Evolutionary conservation across 2,888 invertebrate genomes (phyloP).

Genomic region (Odontocerum albicorne): DNA sequence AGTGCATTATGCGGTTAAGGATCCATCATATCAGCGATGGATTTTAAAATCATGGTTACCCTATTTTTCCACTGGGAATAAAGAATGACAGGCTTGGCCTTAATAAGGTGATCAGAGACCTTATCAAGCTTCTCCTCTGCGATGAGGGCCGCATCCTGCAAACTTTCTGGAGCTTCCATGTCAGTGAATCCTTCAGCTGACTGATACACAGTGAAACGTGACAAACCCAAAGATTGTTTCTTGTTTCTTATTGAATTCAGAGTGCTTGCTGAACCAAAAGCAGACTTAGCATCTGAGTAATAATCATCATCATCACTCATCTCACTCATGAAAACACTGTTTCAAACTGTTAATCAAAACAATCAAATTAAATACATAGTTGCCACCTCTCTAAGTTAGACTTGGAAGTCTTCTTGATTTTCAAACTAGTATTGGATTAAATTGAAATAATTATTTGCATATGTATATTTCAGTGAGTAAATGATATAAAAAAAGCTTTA

Average conservation of each 20-base stretch:
- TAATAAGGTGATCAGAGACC: slow-evolving; percentile 51
- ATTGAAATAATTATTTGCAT: no score
- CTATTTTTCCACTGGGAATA: slow-evolving; percentile 64
- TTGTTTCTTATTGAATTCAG: slow-evolving; percentile 16
- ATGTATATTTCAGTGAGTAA: no score
- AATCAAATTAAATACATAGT: no score
- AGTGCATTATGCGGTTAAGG: slow-evolving; percentile 13
- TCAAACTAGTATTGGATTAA: no score
- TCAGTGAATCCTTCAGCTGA: slow-evolving; percentile 56
- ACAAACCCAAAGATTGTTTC: slow-evolving; percentile 47
- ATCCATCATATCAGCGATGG: slow-evolving; percentile 17
- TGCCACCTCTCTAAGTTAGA: no score
- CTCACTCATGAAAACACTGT: no score
- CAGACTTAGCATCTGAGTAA: slow-evolving; percentile 26
- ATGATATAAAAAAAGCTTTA: no score
- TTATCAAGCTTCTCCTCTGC: slow-evolving; percentile 46
- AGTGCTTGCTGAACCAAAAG: slow-evolving; percentile 22
- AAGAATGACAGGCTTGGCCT: slow-evolving; percentile 54
- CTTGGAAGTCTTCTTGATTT: no score
- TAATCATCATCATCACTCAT: slow-evolving; percentile 32
- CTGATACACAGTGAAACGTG: slow-evolving; percentile 62
- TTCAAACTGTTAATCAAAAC: no score
- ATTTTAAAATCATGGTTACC: slow-evolving; percentile 46
- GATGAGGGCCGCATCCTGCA: slow-evolving; percentile 17
- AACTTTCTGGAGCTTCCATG: slow-evolving; percentile 17